Conservation (phyloP, 2,113 vertebrate genomes). For the Oncorhynchus gorbuscha region DNA sequence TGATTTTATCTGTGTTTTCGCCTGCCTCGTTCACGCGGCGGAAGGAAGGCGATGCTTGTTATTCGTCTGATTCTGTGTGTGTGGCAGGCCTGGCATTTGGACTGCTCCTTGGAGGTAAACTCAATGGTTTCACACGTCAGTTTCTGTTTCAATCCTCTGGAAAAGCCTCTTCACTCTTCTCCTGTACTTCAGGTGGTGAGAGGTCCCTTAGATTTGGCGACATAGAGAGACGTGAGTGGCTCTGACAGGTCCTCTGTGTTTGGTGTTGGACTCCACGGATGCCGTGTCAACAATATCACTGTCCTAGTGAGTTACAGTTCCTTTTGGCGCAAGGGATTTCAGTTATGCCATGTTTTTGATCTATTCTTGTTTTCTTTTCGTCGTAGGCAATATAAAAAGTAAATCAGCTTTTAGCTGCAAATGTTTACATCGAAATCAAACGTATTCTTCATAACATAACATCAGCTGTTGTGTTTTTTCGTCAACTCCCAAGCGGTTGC, state of each 20-base stretch:
- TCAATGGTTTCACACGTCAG: constrained; percentile 1
- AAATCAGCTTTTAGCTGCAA: too few relatives aligned
- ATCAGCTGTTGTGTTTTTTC: too few relatives aligned
- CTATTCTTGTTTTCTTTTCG: too few relatives aligned
- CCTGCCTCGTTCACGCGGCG: background rate
- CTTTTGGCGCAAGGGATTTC: too few relatives aligned
- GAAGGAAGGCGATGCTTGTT: background rate
- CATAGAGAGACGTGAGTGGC: constrained; percentile 1
- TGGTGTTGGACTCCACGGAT: background rate
- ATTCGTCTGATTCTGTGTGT: background rate
- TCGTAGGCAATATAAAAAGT: too few relatives aligned
- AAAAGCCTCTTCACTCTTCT: background rate
- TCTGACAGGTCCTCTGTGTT: constrained; percentile 5
- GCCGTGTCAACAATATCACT: too few relatives aligned
- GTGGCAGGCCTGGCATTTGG: constrained; percentile 4
- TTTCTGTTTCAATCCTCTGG: background rate
- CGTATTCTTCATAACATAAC: too few relatives aligned
- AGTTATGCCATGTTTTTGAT: too few relatives aligned
- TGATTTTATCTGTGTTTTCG: background rate
- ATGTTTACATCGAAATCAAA: too few relatives aligned
- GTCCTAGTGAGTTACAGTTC: too few relatives aligned
- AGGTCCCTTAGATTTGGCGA: background rate
- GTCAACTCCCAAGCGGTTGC: too few relatives aligned
- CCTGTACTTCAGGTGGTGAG: background rate
- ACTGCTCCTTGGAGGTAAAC: background rate